A percentile compares a stretch with the other conserved stretches of the same genome.
phyloP scores from a whole-genome alignment of 2,888 invertebrate species.

The Aproaerema taeniolella region DNA sequence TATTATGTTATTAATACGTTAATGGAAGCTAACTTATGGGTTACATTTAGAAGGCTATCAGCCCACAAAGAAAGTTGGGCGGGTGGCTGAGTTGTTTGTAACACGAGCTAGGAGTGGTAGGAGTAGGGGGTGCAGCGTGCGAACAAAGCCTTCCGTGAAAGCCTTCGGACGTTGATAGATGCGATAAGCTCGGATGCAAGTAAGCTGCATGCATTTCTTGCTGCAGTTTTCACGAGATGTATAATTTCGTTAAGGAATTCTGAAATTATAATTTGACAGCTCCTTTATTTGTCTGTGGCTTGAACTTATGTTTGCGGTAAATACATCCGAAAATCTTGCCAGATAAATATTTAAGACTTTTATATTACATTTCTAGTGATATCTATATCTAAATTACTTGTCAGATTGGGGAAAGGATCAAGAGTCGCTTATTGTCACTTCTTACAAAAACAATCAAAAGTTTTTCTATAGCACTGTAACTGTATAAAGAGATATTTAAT shows the following conservation, averaged over 20 bases:
- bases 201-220: constrained; percentile 74
- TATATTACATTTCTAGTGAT: no score
- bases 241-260: constrained; percentile 34
- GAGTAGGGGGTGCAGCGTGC: constrained; percentile 38
- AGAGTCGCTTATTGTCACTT: no score
- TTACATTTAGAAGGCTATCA: constrained; percentile 49
- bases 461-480: no score
- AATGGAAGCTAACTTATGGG: constrained; percentile 32
- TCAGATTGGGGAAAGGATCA: no score
- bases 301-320: no score
- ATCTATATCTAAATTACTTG: no score
- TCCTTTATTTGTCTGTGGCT: background rate
- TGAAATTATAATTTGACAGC: background rate
- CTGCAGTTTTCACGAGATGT: constrained; percentile 45
- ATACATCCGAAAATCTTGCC: no score
- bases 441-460: no score
- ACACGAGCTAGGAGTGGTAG: constrained; percentile 40
- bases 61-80: constrained; percentile 57
- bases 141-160: constrained; percentile 73
- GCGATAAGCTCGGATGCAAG: constrained; percentile 76
- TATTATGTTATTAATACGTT: no score
- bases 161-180: constrained; percentile 72
- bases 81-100: constrained; percentile 64
- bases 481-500: no score
- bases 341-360: no score